phyloP scores from a whole-genome alignment of 2,113 vertebrate species.

The Rostratula benghalensis region DNA sequence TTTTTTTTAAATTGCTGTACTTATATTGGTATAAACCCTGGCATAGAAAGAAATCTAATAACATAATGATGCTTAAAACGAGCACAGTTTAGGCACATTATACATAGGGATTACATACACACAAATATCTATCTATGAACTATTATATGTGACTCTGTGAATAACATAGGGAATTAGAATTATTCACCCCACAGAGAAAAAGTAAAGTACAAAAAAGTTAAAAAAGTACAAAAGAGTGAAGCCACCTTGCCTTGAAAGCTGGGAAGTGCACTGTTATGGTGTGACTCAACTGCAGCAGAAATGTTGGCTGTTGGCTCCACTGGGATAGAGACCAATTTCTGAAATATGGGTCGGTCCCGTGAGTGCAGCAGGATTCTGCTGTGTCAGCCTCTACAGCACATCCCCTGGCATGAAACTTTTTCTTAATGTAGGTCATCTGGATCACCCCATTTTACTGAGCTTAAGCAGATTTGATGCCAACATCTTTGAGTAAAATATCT shows the following conservation, averaged over 20 bases:
- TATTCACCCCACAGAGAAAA: background rate
- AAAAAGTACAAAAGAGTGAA: background rate
- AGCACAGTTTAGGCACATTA: background rate
- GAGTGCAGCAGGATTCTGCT: background rate
- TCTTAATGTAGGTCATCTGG: background rate
- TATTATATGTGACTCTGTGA: background rate
- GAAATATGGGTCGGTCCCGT: fast-evolving
- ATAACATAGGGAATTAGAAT: background rate
- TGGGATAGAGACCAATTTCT: background rate
- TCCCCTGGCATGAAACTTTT: background rate
- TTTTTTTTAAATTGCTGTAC: background rate
- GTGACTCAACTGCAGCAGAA: background rate
- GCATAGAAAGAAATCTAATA: background rate
- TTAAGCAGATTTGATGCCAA: background rate
- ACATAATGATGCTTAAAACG: background rate
- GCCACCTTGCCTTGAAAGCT: background rate
- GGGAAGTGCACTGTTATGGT: background rate
- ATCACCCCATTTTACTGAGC: background rate
- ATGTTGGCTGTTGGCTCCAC: background rate
- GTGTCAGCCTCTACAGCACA: background rate
- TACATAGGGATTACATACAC: background rate
- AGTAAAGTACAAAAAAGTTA: background rate
- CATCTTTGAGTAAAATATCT: background rate
- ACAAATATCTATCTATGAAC: background rate
- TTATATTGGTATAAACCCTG: background rate